Evolutionary conservation across 1,140 invertebrate species (phyloP), one percentile per base, ranked within the genome.

Genomic region (Pectinophora gossypiella): DNA sequence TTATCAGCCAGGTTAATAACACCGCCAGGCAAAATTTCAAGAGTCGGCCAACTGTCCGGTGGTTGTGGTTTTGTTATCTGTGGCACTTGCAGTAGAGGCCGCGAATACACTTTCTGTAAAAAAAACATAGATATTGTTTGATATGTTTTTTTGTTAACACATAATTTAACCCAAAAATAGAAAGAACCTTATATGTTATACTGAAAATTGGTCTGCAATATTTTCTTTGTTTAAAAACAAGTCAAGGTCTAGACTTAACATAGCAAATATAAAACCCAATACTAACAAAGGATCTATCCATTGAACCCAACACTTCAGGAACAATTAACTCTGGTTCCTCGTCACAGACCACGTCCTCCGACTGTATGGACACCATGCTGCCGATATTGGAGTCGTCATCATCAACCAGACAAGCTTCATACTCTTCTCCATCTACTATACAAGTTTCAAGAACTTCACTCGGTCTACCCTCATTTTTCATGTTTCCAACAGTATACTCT

Each of bases 1-100:
- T 69, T 76, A 4, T 78, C 66, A 1, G 64, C 64, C 49, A 67
- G 62, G 42, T 80, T 80, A 13, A 84, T 84, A 2, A 81, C 76
- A 27, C 78, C 78, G 0, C 80, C 77, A 0, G 80, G 80, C 5
- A 78, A 40, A 45, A 84, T 81, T 65, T 84, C 80, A 45, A 84
- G 53, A 12, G 78, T 82, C 1, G 80, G 80, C 80, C 80, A 84
- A 32, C 72, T 73, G 9, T 68, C 68, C 15, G 68, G 56, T 12
- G 55, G 47, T 27, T 48, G 64, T 35, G 40, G 9, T 48, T 20
- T 47, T 15, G 27, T 40, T 51, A 51, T 45, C 9, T 32, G n/a
- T n/a, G n/a, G n/a, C n/a, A n/a, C n/a, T n/a, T n/a, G n/a, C n/a
- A n/a, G n/a, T n/a, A n/a, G n/a, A n/a, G n/a, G n/a, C n/a, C n/a